Evolutionary conservation across 2,888 invertebrate genomes (phyloP).

Genomic region (Hydroisotoma schaefferi): DNA sequence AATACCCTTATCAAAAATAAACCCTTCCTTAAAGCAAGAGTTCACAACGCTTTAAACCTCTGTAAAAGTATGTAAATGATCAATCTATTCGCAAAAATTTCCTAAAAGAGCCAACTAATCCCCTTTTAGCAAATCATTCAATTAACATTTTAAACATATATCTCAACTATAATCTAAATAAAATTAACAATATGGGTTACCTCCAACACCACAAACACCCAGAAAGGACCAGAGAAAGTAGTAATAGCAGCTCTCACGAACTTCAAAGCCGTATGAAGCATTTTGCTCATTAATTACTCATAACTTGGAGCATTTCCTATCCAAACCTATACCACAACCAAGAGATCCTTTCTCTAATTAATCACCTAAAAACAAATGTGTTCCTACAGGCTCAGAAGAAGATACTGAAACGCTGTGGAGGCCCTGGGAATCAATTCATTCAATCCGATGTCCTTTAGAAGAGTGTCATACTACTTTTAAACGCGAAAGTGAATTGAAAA

Average conservation of each 20-base stretch:
- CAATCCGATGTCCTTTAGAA: not conserved
- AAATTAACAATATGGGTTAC: too few species aligned
- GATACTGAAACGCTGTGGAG: slow-evolving; percentile 21
- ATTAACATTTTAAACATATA: too few species aligned
- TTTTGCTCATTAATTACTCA: not conserved
- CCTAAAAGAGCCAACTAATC: too few species aligned
- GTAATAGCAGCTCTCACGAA: not conserved
- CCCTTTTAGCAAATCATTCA: too few species aligned
- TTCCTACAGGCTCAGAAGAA: not conserved
- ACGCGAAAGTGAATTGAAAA: slow-evolving; percentile 20
- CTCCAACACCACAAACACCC: too few species aligned
- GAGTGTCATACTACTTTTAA: slow-evolving; percentile 15
- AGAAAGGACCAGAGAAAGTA: not conserved
- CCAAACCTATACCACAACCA: not conserved
- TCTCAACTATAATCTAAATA: too few species aligned
- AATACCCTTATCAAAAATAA: too few species aligned
- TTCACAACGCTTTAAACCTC: too few species aligned
- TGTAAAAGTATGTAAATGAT: too few species aligned
- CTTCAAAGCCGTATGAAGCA: not conserved
- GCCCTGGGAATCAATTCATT: slow-evolving; percentile 24
- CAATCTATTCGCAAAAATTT: too few species aligned
- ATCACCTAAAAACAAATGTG: not conserved
- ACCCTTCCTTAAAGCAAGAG: too few species aligned
- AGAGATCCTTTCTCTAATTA: not conserved
- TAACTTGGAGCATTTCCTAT: too few species aligned